Conservation (phyloP, 2,113 vertebrate species). For the Datnioides undecimradiatus region DNA sequence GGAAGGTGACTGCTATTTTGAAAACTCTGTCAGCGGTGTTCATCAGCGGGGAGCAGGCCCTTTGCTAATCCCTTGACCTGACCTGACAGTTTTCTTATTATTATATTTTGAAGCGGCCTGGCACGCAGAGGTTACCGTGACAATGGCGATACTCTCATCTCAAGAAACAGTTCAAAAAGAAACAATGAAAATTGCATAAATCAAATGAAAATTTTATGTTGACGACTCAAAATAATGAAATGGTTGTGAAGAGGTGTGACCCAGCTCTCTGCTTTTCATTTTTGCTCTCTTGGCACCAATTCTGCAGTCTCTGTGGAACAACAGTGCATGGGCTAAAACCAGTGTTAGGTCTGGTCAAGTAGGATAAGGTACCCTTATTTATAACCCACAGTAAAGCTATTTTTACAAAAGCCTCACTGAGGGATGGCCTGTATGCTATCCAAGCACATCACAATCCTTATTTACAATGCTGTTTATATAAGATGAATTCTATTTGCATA, state of each 20-base stretch:
- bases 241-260: neutral
- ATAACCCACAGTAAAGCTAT: neutral
- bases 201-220: neutral
- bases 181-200: neutral
- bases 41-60: slow-evolving; percentile 37
- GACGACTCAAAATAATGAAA: neutral
- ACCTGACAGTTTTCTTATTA: slow-evolving; percentile 27
- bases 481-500: neutral
- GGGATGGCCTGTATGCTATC: neutral
- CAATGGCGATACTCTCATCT: neutral
- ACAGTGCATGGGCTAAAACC: too few relatives aligned
- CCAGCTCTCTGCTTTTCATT: neutral
- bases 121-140: neutral
- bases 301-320: neutral
- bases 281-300: neutral
- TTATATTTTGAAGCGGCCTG: slow-evolving; percentile 10
- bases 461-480: neutral
- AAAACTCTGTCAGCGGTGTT: slow-evolving; percentile 30
- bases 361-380: neutral
- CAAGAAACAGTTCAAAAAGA: neutral
- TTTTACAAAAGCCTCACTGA: neutral
- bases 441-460: neutral
- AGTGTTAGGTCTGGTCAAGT: neutral
- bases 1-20: slow-evolving; percentile 40
- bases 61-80: slow-evolving; percentile 41